Evolutionary conservation across 2,113 vertebrate genomes (phyloP), one percentile per base, ranked within the genome.

Genomic region (Apteryx mantelli): DNA sequence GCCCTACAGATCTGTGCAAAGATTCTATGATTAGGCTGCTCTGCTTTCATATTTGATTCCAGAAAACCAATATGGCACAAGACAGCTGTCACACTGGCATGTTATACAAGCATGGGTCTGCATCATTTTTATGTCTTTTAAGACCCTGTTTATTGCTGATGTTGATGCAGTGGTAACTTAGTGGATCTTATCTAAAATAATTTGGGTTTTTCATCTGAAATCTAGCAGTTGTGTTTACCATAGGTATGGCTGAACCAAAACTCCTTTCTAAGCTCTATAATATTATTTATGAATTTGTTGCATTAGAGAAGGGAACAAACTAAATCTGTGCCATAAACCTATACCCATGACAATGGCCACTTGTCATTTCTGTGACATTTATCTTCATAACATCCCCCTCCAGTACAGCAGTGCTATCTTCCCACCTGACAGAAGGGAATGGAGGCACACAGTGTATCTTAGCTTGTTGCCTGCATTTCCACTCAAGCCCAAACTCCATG

Each of bases 391-490:
- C 24, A 11, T 2, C n/a, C 48, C 40, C 17, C 22, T 88, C 44
- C 36, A 63, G 58, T 12, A 24, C 5, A 61, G 61, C 21, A 79
- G 12, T 1, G 0, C 52, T 48, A 1, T 30, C 74, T 73, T 82
- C 7, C 52, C 4, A 5, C 32, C 32, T 64, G 65, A 53, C 55
- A 80, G 36, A 74, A 61, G 34, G 66, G 40, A 50, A 16, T 0
- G 2, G 71, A 61, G 36, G 36, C 26, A 34, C 4, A 20, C 0
- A 0, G 10, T 7, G 1, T n/a, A 7, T 0, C 0, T 46, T 28
- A 63, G 60, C 38, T 71, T 20, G 40, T 24, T 58, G 34, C 48
- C 69, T 38, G 66, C 22, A 34, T 74, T 93, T 66, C n/a, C 7
- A 4, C 36, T 76, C 52, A 42, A 73, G 42, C 28, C 61, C 48